phyloP scores from a whole-genome alignment of 1,140 invertebrate genomes.

The Venustaconcha ellipsiformis region DNA sequence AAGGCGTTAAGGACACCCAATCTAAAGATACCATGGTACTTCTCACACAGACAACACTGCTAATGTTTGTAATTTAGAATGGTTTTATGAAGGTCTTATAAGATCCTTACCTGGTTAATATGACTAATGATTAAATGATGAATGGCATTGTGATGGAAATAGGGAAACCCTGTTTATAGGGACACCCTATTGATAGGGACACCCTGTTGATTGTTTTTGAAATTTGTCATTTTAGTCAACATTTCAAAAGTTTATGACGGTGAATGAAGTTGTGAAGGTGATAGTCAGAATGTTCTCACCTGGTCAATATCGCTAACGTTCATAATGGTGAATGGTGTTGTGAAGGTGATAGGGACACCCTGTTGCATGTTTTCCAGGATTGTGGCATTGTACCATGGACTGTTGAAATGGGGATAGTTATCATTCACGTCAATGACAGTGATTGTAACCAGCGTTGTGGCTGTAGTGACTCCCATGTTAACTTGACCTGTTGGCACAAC shows the following conservation, averaged over 20 bases:
- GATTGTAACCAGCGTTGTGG: conserved; percentile 90
- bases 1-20: too few relatives aligned
- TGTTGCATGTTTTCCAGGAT: conserved; percentile 93
- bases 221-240: conserved; percentile 76
- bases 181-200: too few relatives aligned
- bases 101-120: conserved; percentile 88
- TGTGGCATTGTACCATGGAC: conserved; percentile 84
- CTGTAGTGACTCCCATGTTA: conserved; percentile 73
- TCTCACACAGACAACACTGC: conserved; percentile 85
- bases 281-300: conserved; percentile 69
- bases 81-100: conserved; percentile 77
- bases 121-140: conserved; percentile 91
- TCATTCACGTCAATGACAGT: conserved; percentile 96
- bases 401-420: conserved; percentile 88
- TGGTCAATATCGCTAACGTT: conserved; percentile 94
- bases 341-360: conserved; percentile 85
- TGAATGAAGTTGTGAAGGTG: too few relatives aligned
- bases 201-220: conserved; percentile 81
- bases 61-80: too few relatives aligned
- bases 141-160: too few relatives aligned
- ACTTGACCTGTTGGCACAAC: conserved; percentile 11
- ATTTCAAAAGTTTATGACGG: too few relatives aligned
- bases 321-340: conserved; percentile 76
- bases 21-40: too few relatives aligned
- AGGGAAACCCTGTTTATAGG: too few relatives aligned